Evolutionary conservation across 35 echinoderm and acorn worm genomes (phyloP).

Genomic region (Apostichopus japonicus): DNA sequence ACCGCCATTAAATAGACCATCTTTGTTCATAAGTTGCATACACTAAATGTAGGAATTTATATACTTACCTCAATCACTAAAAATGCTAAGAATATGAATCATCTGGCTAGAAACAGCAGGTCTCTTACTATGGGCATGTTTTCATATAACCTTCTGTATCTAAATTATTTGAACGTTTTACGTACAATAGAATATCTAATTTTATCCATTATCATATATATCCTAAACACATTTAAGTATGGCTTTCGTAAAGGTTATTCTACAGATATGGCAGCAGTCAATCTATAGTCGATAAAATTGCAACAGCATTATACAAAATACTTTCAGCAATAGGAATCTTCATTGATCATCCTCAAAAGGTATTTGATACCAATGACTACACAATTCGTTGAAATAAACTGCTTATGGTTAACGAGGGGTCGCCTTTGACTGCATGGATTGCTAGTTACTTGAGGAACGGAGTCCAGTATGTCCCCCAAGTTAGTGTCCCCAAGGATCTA

Average conservation of each 20-base stretch:
- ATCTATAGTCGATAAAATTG: background rate
- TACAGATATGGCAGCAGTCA: background rate
- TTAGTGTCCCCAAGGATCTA: conserved; percentile 17
- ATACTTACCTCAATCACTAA: background rate
- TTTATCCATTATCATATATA: conserved; percentile 27
- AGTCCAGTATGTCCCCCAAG: background rate
- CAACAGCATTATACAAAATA: background rate
- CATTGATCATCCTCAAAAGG: background rate
- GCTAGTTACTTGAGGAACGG: background rate
- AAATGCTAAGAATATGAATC: background rate
- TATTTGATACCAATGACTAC: conserved; percentile 7
- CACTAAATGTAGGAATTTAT: background rate
- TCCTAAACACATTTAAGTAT: conserved; percentile 15
- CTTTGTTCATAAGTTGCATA: background rate
- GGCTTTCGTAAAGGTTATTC: conserved; percentile 11
- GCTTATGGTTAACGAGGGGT: background rate
- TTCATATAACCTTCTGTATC: conserved; percentile 7
- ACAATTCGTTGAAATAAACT: background rate
- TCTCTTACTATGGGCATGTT: conserved; percentile 16
- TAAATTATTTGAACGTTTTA: conserved; percentile 17
- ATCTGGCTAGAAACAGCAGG: conserved; percentile 11
- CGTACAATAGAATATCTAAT: conserved; percentile 6
- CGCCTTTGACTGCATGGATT: background rate
- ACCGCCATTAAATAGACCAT: no score
- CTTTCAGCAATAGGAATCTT: conserved; percentile 27